Conservation (phyloP, 64 coral and sea anemone genomes). For the Astreopora myriophthalma region DNA sequence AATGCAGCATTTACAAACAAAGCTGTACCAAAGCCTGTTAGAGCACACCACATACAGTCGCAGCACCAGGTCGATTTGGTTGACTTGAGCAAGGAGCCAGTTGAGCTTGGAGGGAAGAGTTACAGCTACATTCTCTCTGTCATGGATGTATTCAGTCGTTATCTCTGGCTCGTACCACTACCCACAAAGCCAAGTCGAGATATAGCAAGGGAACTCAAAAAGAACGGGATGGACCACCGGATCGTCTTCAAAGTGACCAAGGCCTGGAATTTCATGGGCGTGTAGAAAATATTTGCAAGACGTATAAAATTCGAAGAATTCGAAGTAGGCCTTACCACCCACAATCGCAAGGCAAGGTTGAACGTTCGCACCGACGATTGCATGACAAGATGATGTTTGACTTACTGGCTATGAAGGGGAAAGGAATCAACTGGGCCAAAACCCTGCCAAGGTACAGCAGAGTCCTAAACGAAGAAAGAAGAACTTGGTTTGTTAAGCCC, state of each 20-base stretch:
- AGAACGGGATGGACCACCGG: too few species aligned
- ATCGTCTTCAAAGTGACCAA: too few species aligned
- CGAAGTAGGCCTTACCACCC: too few species aligned
- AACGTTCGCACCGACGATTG: too few species aligned
- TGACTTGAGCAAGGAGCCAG: background rate
- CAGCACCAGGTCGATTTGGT: background rate
- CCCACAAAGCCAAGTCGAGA: background rate
- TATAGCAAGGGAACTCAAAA: background rate
- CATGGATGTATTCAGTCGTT: background rate
- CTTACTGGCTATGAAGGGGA: conserved; percentile 36
- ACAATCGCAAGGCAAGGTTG: too few species aligned
- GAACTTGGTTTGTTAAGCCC: too few species aligned
- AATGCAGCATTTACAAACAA: background rate
- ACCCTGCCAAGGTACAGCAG: conserved; percentile 17
- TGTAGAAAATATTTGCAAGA: too few species aligned
- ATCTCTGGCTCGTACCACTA: background rate
- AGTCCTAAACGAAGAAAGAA: background rate
- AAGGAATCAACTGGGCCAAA: conserved; percentile 54
- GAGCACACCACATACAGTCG: background rate
- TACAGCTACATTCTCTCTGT: background rate
- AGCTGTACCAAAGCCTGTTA: background rate
- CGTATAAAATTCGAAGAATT: too few species aligned
- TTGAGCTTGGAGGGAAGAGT: background rate
- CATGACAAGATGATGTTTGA: too few species aligned
- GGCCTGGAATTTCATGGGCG: too few species aligned